phyloP scores from a whole-genome alignment of 2,113 vertebrate species.

The Vidua chalybeata region DNA sequence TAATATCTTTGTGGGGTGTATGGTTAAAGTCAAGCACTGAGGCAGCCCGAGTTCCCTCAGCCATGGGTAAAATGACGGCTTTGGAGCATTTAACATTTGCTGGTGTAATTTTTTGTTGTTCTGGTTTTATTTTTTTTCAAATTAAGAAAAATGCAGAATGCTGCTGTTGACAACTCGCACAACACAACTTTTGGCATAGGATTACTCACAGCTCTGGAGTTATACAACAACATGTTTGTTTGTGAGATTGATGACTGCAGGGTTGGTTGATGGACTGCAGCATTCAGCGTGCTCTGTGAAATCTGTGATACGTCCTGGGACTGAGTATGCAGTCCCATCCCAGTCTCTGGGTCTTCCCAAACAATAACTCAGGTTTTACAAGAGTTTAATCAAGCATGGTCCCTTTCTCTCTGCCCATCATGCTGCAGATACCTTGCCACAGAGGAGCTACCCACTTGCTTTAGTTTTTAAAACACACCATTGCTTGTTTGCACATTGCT shows the following conservation, averaged over 20 bases:
- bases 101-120: background rate
- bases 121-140: background rate
- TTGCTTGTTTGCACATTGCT: background rate
- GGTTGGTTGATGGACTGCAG: background rate
- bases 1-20: background rate
- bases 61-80: rapidly evolving
- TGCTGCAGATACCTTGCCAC: background rate
- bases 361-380: background rate
- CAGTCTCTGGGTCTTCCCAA: background rate
- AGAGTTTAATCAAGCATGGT: background rate
- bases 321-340: background rate
- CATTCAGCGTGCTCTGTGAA: background rate
- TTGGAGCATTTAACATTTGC: background rate
- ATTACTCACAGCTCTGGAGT: background rate
- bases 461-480: background rate
- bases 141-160: background rate
- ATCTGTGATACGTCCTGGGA: background rate
- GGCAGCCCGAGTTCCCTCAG: background rate
- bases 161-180: background rate
- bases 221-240: constrained; percentile 10
- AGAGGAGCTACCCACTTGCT: background rate
- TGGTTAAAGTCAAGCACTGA: background rate
- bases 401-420: background rate
- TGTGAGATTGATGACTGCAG: background rate
- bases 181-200: background rate